Base-by-base conservation (phyloP, 1,140 invertebrate genomes). In the Melipona quadrifasciata region DNA sequence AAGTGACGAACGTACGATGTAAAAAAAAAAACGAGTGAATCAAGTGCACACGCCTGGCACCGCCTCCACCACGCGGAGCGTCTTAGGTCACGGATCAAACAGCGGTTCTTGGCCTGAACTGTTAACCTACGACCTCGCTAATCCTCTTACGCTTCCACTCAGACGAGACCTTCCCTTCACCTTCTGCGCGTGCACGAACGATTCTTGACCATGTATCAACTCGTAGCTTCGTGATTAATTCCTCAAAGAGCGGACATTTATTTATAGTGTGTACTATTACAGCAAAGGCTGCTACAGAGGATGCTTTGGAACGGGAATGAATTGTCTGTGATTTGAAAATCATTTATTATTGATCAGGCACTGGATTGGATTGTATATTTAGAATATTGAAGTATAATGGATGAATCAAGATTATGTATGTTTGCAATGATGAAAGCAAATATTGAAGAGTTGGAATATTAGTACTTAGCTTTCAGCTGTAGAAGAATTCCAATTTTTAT, bases 41-140 rank as follows among this genome's bases (percentile, higher is more conserved):
- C 92, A 93, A 87, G 89, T 85, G 67, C n/a, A 24, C n/a, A 61
- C 17, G 31, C 71, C n/a, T 39, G 39, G 3, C 76, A 58, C 80
- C 84, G 90, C 84, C 86, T 88, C 73, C 86, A 67, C 89, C 68
- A 53, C 70, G 87, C 83, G 89, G 84, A 84, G 84, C 86, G 87
- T 90, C 89, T 88, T 86, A 85, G 92, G 93, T 94, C 92, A 93
- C 80, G 90, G 91, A 89, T 93, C 91, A 94, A 93, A 91, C 91
- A 91, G 80, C 91, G 91, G 91, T 93, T 93, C 88, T 90, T 90
- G 80, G 77, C 85, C 57, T 57, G 78, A 80, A 65, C 78, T 84
- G 88, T 89, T 89, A 86, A 89, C 87, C 82, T 39, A 53, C 64
- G 85, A 89, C 85, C 85, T 82, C 82, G 27, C 55, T 89, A 89